phyloP scores from a whole-genome alignment of 2,888 invertebrate genomes.

The Petrolisthes manimaculis region DNA sequence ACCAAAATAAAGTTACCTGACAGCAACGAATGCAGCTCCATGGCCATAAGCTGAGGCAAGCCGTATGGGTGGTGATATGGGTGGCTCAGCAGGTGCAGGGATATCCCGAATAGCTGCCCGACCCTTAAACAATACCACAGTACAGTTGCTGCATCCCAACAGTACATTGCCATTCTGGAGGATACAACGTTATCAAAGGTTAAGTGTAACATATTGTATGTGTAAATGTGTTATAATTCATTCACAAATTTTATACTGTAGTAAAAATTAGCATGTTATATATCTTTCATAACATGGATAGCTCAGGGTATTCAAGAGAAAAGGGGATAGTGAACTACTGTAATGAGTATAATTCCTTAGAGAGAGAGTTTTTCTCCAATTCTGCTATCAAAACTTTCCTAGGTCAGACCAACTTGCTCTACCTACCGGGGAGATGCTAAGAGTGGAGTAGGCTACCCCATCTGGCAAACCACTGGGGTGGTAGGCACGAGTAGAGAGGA shows the following conservation, averaged over 20 bases:
- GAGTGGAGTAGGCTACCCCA: slow-evolving; percentile 16
- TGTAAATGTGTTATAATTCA: no score
- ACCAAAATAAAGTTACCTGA: slow-evolving; percentile 6
- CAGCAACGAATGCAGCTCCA: slow-evolving; percentile 35
- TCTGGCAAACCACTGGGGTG: slow-evolving; percentile 44
- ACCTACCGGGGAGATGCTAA: slow-evolving; percentile 33
- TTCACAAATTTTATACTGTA: no score
- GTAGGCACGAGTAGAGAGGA: slow-evolving; percentile 52
- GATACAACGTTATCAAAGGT: neutral
- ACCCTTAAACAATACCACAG: slow-evolving; percentile 52
- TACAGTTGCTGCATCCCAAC: slow-evolving; percentile 60
- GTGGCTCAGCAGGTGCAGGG: slow-evolving; percentile 17
- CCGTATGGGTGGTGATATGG: slow-evolving; percentile 13
- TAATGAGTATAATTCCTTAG: no score
- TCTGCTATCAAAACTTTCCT: no score
- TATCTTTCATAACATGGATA: no score
- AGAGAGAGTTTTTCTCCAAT: no score
- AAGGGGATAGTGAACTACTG: no score
- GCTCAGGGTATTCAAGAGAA: no score
- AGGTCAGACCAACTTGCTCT: no score
- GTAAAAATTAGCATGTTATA: no score
- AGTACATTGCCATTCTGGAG: slow-evolving; percentile 41
- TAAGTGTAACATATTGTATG: neutral
- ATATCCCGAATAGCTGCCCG: slow-evolving; percentile 31
- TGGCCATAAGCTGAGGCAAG: slow-evolving; percentile 34